Base-by-base conservation (phyloP, 2,113 vertebrate species). In the Elaphurus davidianus region DNA sequence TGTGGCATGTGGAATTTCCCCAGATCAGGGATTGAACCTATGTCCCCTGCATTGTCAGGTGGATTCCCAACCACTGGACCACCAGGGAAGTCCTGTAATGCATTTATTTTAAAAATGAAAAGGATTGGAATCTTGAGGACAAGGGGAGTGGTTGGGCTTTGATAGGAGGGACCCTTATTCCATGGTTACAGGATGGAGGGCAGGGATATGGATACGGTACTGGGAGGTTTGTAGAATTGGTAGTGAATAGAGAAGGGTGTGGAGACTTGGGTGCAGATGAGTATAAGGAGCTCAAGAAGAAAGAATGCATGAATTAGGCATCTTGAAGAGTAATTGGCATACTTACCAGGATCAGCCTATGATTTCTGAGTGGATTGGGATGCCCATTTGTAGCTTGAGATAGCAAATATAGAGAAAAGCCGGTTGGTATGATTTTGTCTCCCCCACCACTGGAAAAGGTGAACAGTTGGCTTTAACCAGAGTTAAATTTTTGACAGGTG, bases 81-180 rank as follows among this genome's bases (percentile, higher is more conserved):
- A 76, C 71, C 36, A 43, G 71, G 71, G 36, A 76, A 76, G 36
- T 76, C 12, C 36, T 76, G 2, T 13, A 43, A 43, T 14, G 12
- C 43, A 78, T 78, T 78, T 82, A n/a, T 55, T 74, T 88, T 95
- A 25, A 86, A 92, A 50, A 85, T 71, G 23, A 59, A 96, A 92
- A 52, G 12, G 15, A 14, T 64, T 36, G 43, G 30, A 45, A 60
- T 86, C n/a, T 82, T 76, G 28, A 92, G 55, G 8, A 33, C n/a
- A 90, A 67, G 28, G 21, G 5, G 14, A 64, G 74, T 25, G 14
- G 6, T 7, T 52, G 40, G 67, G 15, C 19, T 47, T 23, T 67
- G 50, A 28, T 15, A 50, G 30, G 40, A 33, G 23, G 4, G 30
- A 64, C 23, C 10, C 36, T 94, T 91, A 33, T 43, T 71, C 16